phyloP scores from a whole-genome alignment of 2,888 invertebrate genomes.

The Argyresthia albistria region DNA sequence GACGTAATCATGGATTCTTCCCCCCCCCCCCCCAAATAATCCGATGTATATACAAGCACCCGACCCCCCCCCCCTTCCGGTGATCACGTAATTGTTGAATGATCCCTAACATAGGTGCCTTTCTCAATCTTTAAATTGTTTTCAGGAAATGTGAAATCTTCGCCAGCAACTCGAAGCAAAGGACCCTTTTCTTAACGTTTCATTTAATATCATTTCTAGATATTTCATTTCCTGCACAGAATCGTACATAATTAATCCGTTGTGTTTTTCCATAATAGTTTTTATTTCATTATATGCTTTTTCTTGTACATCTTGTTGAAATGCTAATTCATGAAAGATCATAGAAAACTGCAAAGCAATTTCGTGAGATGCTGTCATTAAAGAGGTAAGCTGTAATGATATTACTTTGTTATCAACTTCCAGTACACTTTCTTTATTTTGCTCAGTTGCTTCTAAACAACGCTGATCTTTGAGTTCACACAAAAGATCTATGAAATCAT shows the following conservation, averaged over 20 bases:
- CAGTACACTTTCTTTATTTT: neutral
- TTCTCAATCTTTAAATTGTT: slow-evolving; percentile 22
- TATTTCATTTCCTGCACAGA: too few species aligned
- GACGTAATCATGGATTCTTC: too few species aligned
- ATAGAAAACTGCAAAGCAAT: slow-evolving; percentile 62
- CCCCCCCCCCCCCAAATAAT: too few species aligned
- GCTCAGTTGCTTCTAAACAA: too few species aligned
- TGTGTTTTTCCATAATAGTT: slow-evolving; percentile 25
- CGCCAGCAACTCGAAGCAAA: slow-evolving; percentile 22
- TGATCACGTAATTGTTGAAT: too few species aligned
- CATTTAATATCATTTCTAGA: slow-evolving; percentile 36
- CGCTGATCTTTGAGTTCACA: slow-evolving; percentile 9
- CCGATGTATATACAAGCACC: too few species aligned
- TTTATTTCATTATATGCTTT: slow-evolving; percentile 36
- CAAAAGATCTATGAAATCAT: slow-evolving; percentile 15
- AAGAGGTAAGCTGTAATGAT: slow-evolving; percentile 41
- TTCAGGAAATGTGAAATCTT: slow-evolving; percentile 26
- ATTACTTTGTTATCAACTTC: slow-evolving; percentile 14
- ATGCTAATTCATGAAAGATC: slow-evolving; percentile 44
- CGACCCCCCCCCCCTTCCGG: too few species aligned
- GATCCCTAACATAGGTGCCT: slow-evolving; percentile 17
- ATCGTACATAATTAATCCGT: too few species aligned
- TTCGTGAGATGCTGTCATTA: slow-evolving; percentile 56
- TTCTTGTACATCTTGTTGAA: slow-evolving; percentile 31
- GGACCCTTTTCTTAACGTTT: slow-evolving; percentile 37